phyloP scores from a whole-genome alignment of 2,888 invertebrate species.

The Parthenolecanium corni region DNA sequence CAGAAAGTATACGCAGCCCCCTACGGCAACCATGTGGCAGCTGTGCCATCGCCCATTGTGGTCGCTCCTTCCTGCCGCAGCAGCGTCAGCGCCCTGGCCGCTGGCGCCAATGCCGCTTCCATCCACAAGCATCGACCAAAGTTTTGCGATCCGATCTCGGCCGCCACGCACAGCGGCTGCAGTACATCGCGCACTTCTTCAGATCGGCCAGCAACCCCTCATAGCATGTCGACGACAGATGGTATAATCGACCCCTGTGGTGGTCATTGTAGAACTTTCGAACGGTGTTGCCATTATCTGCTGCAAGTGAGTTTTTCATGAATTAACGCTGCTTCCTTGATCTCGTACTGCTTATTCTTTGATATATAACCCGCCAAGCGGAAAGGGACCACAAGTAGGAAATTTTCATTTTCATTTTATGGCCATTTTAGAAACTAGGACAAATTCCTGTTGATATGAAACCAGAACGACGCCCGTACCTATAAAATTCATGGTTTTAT shows the following conservation, averaged over 20 bases:
- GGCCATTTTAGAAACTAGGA: no score
- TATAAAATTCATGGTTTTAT: no score
- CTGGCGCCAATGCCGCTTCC: neutral
- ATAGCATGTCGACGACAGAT: conserved; percentile 39
- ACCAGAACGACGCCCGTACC: no score
- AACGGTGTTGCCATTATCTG: conserved; percentile 59
- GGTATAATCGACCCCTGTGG: conserved; percentile 54
- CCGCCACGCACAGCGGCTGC: neutral
- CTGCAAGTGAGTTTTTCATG: conserved; percentile 44
- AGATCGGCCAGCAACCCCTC: conserved; percentile 35
- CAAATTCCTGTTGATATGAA: no score
- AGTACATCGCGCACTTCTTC: conserved; percentile 8
- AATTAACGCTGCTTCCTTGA: neutral
- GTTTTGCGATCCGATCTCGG: neutral
- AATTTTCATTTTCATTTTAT: no score
- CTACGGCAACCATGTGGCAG: conserved; percentile 4
- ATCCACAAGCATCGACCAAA: neutral
- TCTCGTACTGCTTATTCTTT: no score
- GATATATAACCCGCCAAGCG: no score
- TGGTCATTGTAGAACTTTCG: conserved; percentile 56
- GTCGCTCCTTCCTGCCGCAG: neutral
- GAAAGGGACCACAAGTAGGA: no score
- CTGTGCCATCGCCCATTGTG: neutral
- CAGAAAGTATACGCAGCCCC: neutral
- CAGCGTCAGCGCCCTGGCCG: conserved; percentile 4